Evolutionary conservation across 2,888 invertebrate genomes (phyloP), one percentile per base, ranked within the genome.

Genomic region (Spodoptera littoralis): DNA sequence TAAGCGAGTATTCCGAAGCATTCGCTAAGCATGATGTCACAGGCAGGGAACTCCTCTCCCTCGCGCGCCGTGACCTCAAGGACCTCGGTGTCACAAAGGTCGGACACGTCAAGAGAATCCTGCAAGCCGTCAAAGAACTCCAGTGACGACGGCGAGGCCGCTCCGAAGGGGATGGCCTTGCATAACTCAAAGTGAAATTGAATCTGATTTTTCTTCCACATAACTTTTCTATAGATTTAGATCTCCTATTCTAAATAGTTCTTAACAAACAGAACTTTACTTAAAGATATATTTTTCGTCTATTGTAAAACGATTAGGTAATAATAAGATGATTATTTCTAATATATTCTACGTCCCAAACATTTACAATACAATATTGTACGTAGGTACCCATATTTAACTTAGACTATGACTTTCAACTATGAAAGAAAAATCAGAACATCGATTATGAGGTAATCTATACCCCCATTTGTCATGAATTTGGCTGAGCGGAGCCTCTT

Each of bases 71-170:
- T 13, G 98, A 98, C 88, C 95, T 98, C 4, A 96, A 98, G 88
- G 99, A 99, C 76, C 95, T 99, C 50, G 99, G 99, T 9, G 97
- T 99, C 58, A 97, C 97, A 11, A 99, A 99, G 94, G 98, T 99
- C 55, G 99, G 99, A 0, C 99, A 99, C 89, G 97, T 99, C 41
- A 99, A 99, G 93, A 96, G 99, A 84, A 98, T 99, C 77, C 96
- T 98, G 73, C 98, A 98, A 89, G 98, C 98, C 24, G 98, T 99
- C 70, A 98, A 98, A 91, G 98, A 99, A 84, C 91, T 88, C 73
- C 95, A 90, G 95, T 95, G 88, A 94, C 92, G 88, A 62, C 82
- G 89, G 87, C 89, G 94, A 51, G 93, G 93, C 92, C 94, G 90
- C 90, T 94, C 94, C 84, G 93, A 91, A 77, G 94, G 91, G 87